Percentiles rank a stretch among this genome's conserved stretches.
These are phyloP conservation scores for Sipha maydis DNA, from an alignment of 2,888 invertebrate species.

Conservation along the genomic window DNA sequence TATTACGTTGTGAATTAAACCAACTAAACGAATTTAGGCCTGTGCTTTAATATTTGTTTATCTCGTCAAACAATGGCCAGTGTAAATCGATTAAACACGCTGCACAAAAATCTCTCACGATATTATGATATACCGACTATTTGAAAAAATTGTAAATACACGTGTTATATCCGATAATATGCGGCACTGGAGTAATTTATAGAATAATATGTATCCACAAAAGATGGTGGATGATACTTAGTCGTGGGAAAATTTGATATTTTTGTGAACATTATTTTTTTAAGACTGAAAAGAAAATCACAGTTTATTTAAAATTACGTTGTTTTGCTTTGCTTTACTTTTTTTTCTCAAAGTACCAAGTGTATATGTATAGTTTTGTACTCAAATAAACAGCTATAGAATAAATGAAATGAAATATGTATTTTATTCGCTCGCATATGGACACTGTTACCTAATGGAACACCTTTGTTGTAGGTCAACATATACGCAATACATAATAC, in stretches of 20 bases:
- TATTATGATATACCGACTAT: neutral
- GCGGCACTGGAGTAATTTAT: conserved; percentile 14
- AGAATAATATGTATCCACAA: neutral
- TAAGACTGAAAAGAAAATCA: conserved; percentile 19
- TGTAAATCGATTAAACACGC: conserved; percentile 57
- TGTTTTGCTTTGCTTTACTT: conserved; percentile 6
- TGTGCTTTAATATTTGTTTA: conserved; percentile 30
- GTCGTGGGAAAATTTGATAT: conserved; percentile 47
- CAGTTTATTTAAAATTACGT: conserved; percentile 20
- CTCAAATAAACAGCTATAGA: conserved; percentile 7
- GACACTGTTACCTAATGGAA: conserved; percentile 44
- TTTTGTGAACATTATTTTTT: conserved; percentile 26
- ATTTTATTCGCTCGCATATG: neutral
- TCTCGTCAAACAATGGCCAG: conserved; percentile 16
- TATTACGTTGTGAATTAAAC: conserved; percentile 31
- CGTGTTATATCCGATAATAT: conserved; percentile 56
- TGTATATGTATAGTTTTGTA: neutral
- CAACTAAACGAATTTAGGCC: neutral
- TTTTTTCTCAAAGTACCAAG: conserved; percentile 23
- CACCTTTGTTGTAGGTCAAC: conserved; percentile 56
- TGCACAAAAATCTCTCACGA: conserved; percentile 51
- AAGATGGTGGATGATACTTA: neutral
- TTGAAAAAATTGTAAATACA: conserved; percentile 17
- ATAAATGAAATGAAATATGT: conserved; percentile 35
- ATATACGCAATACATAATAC: neutral